Percentiles rank a stretch among this genome's conserved stretches.
Conservation (phyloP, 2,888 invertebrate species). For the Andrena flavipes region DNA sequence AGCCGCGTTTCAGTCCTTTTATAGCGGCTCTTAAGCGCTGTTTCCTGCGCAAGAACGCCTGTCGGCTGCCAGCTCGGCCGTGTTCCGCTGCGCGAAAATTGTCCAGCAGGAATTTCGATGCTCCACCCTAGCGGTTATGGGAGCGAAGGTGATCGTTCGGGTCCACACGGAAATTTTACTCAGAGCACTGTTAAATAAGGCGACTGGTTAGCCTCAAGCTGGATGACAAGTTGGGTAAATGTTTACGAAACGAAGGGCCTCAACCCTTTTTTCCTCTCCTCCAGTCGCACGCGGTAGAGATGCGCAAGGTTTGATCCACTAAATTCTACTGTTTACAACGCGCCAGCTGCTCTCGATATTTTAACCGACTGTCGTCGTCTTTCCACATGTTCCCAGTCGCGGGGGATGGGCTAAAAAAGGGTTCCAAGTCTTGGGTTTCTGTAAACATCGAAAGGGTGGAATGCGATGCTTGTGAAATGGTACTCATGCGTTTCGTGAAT, state of each 20-base stretch:
- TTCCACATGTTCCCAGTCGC: constrained; percentile 51
- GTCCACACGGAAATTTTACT: not conserved
- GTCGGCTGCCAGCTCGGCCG: constrained; percentile 6
- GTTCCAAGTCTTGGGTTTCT: constrained; percentile 39
- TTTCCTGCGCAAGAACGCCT: constrained; percentile 37
- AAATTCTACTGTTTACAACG: constrained; percentile 58
- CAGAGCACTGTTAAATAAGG: not conserved
- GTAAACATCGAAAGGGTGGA: constrained; percentile 41
- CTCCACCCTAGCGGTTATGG: not conserved
- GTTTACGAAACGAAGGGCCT: constrained; percentile 10
- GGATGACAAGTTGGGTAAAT: not conserved
- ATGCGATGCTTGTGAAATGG: constrained; percentile 4
- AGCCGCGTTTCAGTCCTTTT: constrained; percentile 36
- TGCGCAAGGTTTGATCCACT: constrained; percentile 20
- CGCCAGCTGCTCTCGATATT: constrained; percentile 66
- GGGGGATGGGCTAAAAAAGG: constrained; percentile 58
- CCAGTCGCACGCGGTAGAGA: not conserved
- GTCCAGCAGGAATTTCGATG: constrained; percentile 32
- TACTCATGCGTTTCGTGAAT: no score
- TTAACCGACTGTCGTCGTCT: constrained; percentile 45
- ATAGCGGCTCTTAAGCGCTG: constrained; percentile 34
- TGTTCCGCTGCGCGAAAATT: constrained; percentile 22
- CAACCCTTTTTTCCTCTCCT: not conserved
- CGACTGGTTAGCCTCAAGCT: not conserved
- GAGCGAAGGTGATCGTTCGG: not conserved